A percentile compares a stretch with the other conserved stretches of the same genome.
These are phyloP conservation scores for Urocynchramus pylzowi DNA, from an alignment of 2,113 vertebrate genomes.

Conservation along the genomic window DNA sequence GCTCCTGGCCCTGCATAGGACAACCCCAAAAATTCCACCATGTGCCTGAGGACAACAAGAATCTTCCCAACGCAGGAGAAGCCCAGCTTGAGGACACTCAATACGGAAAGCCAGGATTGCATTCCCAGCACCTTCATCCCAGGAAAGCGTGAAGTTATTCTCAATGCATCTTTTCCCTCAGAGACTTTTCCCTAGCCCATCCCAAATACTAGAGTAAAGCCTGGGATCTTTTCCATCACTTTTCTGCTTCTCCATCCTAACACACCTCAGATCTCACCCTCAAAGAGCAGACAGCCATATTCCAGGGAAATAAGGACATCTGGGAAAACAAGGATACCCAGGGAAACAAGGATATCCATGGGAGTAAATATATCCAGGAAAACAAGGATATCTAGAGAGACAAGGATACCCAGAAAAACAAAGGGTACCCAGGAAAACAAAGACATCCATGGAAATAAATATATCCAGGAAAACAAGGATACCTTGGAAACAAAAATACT, in stretches of 20 bases:
- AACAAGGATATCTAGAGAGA: neutral
- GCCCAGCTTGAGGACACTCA: neutral
- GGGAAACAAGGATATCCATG: neutral
- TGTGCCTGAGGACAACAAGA: accelerated
- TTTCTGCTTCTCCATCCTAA: neutral
- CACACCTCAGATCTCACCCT: accelerated
- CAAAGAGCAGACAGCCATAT: neutral
- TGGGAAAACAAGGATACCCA: neutral
- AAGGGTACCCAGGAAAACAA: neutral
- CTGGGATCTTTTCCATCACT: accelerated
- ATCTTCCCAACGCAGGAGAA: accelerated
- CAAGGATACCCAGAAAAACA: neutral
- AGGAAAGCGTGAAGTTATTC: accelerated
- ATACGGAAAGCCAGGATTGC: accelerated
- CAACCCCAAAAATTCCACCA: neutral
- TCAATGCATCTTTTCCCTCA: accelerated
- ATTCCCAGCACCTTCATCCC: neutral
- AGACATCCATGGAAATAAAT: neutral
- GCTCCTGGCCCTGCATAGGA: neutral
- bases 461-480: neutral
- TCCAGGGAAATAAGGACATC: neutral
- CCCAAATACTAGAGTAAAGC: neutral
- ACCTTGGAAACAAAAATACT: neutral
- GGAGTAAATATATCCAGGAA: neutral
- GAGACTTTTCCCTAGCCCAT: neutral